Evolutionary conservation across 2,797 vertebrate genomes (phyloP).

Genomic region (Pygocentrus nattereri): DNA sequence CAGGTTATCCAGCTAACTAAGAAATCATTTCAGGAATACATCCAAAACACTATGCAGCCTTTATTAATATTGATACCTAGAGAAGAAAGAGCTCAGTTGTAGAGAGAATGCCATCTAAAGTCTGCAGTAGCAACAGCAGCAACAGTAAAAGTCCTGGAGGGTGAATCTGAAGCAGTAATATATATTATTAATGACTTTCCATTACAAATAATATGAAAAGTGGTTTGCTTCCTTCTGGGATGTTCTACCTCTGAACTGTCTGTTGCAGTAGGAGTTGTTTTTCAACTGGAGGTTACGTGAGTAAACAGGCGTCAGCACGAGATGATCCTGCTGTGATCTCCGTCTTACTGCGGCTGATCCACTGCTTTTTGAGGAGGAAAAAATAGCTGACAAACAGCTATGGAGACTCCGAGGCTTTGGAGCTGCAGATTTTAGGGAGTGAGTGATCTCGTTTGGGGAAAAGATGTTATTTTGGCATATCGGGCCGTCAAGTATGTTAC

Average conservation of each 20-base stretch:
- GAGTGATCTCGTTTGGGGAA: conserved; percentile 1
- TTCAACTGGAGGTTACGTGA: conserved; percentile 4
- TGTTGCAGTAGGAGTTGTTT: neutral
- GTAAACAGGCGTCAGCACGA: conserved; percentile 14
- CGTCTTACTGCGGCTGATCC: neutral
- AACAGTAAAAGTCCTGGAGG: neutral
- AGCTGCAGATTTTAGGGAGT: neutral
- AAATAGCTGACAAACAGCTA: neutral
- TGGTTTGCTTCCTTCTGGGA: neutral
- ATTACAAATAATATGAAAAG: neutral
- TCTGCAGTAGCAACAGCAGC: neutral
- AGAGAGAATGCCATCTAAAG: neutral
- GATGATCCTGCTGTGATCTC: neutral
- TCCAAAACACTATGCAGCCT: neutral
- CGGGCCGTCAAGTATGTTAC: neutral
- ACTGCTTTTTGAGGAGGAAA: neutral
- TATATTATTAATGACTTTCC: neutral
- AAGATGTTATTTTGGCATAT: conserved; percentile 15
- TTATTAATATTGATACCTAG: neutral
- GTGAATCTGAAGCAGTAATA: neutral
- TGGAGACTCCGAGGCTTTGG: neutral
- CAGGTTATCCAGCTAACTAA: neutral
- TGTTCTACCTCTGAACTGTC: neutral
- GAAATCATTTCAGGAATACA: neutral
- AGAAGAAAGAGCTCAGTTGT: neutral